Conservation (phyloP, 2,113 vertebrate species). For the Caretta caretta region DNA sequence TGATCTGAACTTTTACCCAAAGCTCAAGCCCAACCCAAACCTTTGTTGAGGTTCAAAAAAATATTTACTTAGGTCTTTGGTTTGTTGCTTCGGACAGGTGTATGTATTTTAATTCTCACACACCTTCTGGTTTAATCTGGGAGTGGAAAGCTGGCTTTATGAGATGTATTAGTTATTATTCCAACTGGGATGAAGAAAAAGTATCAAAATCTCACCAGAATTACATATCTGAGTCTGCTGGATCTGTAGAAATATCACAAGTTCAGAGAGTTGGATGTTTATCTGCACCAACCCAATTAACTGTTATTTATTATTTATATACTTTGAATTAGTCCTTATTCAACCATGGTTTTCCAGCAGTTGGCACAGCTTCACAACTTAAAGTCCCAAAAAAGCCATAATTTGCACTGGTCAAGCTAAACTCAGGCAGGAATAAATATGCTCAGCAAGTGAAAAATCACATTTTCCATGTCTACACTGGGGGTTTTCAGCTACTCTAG, state of each 20-base stretch:
- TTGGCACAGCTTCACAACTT: neutral
- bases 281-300: neutral
- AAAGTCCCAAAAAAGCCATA: neutral
- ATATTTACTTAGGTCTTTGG: neutral
- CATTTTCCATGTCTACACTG: neutral
- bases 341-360: slow-evolving; percentile 1
- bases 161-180: neutral
- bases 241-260: neutral
- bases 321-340: neutral
- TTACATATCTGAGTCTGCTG: neutral
- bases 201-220: fast-evolving
- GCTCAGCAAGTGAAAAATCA: neutral
- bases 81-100: neutral
- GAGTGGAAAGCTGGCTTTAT: neutral
- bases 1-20: neutral
- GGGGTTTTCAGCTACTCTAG: too few species aligned
- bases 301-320: neutral
- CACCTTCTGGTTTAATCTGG: neutral
- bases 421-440: neutral
- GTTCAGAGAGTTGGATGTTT: neutral
- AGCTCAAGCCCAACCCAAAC: neutral
- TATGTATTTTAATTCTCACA: neutral
- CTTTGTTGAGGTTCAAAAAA: neutral
- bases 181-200: fast-evolving
- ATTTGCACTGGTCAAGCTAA: neutral